These are phyloP conservation scores for Apis cerana DNA, from an alignment of 1,140 invertebrate genomes.

Conservation along the genomic window DNA sequence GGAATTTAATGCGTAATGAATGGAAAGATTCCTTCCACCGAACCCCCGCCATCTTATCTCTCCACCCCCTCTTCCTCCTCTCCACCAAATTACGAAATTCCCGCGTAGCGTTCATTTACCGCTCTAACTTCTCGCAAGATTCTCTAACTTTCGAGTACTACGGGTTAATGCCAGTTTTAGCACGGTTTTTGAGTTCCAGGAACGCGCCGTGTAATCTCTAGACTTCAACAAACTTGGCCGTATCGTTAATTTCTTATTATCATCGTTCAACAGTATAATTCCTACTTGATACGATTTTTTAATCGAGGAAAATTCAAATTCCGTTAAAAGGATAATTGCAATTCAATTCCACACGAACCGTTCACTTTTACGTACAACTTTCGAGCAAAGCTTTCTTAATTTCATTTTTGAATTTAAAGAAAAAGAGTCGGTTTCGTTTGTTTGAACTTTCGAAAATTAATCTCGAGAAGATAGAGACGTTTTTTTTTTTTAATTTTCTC, in stretches of 20 bases:
- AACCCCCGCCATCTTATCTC: not conserved
- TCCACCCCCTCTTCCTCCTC: not conserved
- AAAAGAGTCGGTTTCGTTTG: too few relatives aligned
- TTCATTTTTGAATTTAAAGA: too few relatives aligned
- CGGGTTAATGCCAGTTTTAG: not conserved
- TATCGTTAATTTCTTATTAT: not conserved
- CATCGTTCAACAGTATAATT: too few relatives aligned
- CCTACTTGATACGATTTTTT: too few relatives aligned
- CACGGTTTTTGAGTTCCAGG: not conserved
- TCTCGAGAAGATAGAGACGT: too few relatives aligned
- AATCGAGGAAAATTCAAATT: too few relatives aligned
- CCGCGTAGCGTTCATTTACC: not conserved
- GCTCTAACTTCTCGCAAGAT: not conserved
- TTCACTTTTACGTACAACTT: too few relatives aligned
- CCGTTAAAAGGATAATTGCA: too few relatives aligned
- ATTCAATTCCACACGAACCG: too few relatives aligned
- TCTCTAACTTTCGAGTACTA: not conserved
- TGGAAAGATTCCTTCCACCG: not conserved
- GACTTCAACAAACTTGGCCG: not conserved
- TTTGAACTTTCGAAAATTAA: too few relatives aligned
- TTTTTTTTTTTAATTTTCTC: too few relatives aligned
- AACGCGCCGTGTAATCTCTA: not conserved
- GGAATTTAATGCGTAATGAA: not conserved
- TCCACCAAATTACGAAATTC: slow-evolving; percentile 7
- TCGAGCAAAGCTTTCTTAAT: too few relatives aligned